These are phyloP conservation scores for Drosophila hydei DNA, from an alignment of 1,140 invertebrate species.

Conservation along the genomic window DNA sequence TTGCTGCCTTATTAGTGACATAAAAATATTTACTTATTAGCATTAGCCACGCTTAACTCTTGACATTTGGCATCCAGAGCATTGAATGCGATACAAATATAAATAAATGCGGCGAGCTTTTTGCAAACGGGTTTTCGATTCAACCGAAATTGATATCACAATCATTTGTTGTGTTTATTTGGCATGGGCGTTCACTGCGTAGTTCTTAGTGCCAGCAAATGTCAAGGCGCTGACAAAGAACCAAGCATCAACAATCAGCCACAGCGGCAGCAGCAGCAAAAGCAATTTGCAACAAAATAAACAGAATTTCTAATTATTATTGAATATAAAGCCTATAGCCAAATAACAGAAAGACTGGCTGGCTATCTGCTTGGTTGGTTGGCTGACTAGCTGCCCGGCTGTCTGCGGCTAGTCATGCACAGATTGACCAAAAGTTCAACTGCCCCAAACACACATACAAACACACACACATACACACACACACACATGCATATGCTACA, in stretches of 20 bases:
- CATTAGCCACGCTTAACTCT: conserved; percentile 54
- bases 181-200: conserved; percentile 39
- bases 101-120: conserved; percentile 27
- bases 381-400: conserved; percentile 1
- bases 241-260: neutral
- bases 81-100: conserved; percentile 23
- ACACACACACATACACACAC: conserved; percentile 5
- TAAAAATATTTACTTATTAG: conserved; percentile 53
- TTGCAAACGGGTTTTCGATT: conserved; percentile 31
- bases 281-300: conserved; percentile 34
- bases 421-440: conserved; percentile 52
- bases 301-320: conserved; percentile 31
- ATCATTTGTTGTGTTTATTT: conserved; percentile 45
- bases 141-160: conserved; percentile 20
- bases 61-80: conserved; percentile 54
- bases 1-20: conserved; percentile 35
- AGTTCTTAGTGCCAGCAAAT: conserved; percentile 53
- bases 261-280: neutral
- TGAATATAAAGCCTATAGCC: conserved; percentile 34
- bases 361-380: conserved; percentile 7
- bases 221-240: conserved; percentile 48
- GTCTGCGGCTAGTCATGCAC: conserved; percentile 40
- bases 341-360: conserved; percentile 26
- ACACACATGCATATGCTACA: too few relatives aligned
- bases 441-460: conserved; percentile 31